These are phyloP conservation scores for Episyrphus balteatus DNA, from an alignment of 1,140 invertebrate genomes.

Conservation along the genomic window DNA sequence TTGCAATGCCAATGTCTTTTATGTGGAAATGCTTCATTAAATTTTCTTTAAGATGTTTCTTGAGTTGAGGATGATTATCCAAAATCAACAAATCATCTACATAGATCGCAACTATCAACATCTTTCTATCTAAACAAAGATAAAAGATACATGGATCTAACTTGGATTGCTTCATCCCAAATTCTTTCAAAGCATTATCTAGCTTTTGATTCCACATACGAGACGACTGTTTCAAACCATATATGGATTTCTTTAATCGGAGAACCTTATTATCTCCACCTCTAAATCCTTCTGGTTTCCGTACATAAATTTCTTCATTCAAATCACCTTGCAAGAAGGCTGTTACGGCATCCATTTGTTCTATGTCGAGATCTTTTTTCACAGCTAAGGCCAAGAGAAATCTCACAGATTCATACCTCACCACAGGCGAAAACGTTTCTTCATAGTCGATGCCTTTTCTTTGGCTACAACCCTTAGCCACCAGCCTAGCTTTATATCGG, in stretches of 20 bases:
- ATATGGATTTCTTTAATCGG: conserved; percentile 17
- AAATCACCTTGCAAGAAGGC: conserved; percentile 31
- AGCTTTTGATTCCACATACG: conserved; percentile 17
- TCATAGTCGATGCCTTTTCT: conserved; percentile 4
- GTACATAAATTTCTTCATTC: conserved; percentile 2
- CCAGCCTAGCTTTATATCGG: conserved; percentile 29
- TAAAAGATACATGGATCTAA: conserved; percentile 9
- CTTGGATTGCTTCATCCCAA: conserved; percentile 8
- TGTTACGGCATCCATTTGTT: conserved; percentile 17
- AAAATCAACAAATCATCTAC: conserved; percentile 1
- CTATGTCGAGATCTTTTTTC: conserved; percentile 10
- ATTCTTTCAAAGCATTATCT: conserved; percentile 9
- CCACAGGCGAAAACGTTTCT: conserved; percentile 1
- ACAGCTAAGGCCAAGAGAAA: conserved; percentile 12
- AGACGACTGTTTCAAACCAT: conserved; percentile 18
- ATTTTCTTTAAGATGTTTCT: too few relatives aligned
- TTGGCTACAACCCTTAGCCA: conserved; percentile 4
- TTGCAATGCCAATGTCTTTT: conserved; percentile 2
- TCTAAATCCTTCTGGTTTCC: conserved; percentile 13
- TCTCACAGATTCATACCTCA: conserved; percentile 7
- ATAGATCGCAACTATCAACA: background rate
- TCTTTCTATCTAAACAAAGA: background rate
- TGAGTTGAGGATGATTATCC: background rate
- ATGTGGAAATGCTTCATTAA: too few relatives aligned
- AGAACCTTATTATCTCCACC: conserved; percentile 13